Base-by-base conservation (phyloP, 2,113 vertebrate genomes). In the Chamaea fasciata region DNA sequence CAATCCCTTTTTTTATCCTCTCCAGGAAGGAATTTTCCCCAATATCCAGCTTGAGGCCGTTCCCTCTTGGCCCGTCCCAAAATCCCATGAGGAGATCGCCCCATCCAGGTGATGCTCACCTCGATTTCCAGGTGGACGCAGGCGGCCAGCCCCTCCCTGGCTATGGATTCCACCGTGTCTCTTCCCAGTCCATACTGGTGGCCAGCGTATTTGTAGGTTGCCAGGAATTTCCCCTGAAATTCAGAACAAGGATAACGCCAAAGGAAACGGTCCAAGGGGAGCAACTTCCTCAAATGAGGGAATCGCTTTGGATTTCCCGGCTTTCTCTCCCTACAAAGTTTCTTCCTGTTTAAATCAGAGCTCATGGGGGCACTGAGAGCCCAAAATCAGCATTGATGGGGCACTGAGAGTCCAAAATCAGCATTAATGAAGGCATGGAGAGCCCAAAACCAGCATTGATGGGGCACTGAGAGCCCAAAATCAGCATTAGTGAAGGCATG, bases 101-200 rank as follows among this genome's bases (percentile, higher is more conserved):
- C 20, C 30, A 4, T 4, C 7, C 20, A 37, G n/a, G 19, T 4
- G 70, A 13, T 13, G 35, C 95, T 77, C 94, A 98, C 99, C 98
- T 99, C 99, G 35, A 99, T 97, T 95, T 99, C 99, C 98, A 99
- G 95, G 67, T 99, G 99, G 49, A 98, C 89, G 50, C 99, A 99
- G 95, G 98, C 98, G 5, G 98, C 99, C 31, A 99, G 97, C 6
- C 99, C 99, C 31, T 99, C 98, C 95, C 98, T 98, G 52, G 99
- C 99, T 15, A 98, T 98, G 3, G 94, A 96, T 91, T 99, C 99
- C 8, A 99, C n/a, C 3, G 98, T 98, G 20, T 98, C 98, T 67
- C 98, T 98, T 70, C 94, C 98, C 79, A 99, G 96, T 3, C 99
- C 99, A 0, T 99, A 99, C 42, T 60, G 89, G 89, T 98, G 95